Evolutionary conservation across 2,888 invertebrate genomes (phyloP).

Genomic region (Orthosia gracilis): DNA sequence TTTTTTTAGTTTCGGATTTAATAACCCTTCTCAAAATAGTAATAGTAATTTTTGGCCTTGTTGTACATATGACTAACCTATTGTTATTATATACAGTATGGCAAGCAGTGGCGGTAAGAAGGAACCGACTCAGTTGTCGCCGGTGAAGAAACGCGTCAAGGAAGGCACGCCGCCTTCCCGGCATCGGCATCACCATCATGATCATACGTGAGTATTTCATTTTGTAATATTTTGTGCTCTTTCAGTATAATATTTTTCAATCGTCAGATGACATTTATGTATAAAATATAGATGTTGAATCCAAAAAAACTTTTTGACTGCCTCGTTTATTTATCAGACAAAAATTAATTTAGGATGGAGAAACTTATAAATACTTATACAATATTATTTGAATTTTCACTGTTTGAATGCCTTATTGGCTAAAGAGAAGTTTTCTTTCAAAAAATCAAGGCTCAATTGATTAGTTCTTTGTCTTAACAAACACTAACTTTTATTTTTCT

Average conservation of each 20-base stretch:
- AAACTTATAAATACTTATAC: no score
- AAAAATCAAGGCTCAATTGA: no score
- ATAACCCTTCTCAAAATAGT: no score
- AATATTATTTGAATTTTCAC: not conserved
- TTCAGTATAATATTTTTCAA: not conserved
- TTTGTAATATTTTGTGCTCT: not conserved
- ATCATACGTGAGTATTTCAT: conserved; percentile 78
- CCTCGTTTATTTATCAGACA: not conserved
- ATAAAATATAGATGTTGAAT: no score
- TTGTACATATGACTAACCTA: not conserved
- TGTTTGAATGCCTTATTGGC: not conserved
- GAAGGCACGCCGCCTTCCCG: conserved; percentile 96
- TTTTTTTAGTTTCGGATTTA: no score
- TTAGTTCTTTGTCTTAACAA: no score
- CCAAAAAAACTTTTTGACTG: no score
- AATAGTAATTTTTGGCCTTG: no score
- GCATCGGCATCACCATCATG: conserved; percentile 87
- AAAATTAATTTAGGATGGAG: no score
- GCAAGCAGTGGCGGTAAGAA: conserved; percentile 92
- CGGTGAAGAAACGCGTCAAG: conserved; percentile 99
- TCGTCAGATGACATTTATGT: not conserved
- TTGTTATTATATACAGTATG: conserved; percentile 74
- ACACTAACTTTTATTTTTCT: no score
- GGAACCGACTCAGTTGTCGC: conserved; percentile 97
- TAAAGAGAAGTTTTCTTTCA: no score